phyloP scores from a whole-genome alignment of 2,113 vertebrate genomes.

The Hirundichthys speculiger region DNA sequence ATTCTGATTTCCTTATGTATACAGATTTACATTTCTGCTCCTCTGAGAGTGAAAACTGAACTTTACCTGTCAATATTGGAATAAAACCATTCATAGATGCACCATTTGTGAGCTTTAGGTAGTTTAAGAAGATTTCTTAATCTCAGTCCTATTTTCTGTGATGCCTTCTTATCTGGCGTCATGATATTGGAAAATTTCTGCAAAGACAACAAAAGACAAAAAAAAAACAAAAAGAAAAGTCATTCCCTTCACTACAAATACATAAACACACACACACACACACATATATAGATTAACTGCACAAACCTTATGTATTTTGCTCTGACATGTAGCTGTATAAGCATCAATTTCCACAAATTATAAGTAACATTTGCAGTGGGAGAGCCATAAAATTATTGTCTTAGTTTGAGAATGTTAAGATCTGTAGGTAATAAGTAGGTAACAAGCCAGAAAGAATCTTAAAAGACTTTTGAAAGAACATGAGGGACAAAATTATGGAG shows the following conservation, averaged over 20 bases:
- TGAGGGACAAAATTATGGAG: too few relatives aligned
- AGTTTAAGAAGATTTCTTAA: slow-evolving; percentile 97
- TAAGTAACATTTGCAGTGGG: too few relatives aligned
- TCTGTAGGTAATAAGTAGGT: too few relatives aligned
- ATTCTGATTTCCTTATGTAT: neutral
- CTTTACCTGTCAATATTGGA: slow-evolving; percentile 97
- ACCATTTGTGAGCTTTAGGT: slow-evolving; percentile 99
- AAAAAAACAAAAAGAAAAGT: neutral
- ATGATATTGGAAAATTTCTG: slow-evolving; percentile 92
- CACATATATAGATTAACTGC: neutral
- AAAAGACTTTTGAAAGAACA: too few relatives aligned
- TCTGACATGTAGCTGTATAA: too few relatives aligned
- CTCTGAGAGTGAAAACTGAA: neutral
- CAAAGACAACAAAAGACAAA: slow-evolving; percentile 22
- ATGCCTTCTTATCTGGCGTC: slow-evolving; percentile 94
- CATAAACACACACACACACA: too few relatives aligned
- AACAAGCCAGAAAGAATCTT: too few relatives aligned
- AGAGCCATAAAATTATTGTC: too few relatives aligned
- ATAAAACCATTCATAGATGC: slow-evolving; percentile 99
- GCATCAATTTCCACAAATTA: too few relatives aligned
- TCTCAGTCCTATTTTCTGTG: slow-evolving; percentile 96
- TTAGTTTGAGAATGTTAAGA: too few relatives aligned
- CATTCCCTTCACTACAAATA: too few relatives aligned
- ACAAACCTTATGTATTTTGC: neutral
- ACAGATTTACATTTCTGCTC: neutral